Evolutionary conservation across 2,888 invertebrate species (phyloP).

Genomic region (Leuctra nigra): DNA sequence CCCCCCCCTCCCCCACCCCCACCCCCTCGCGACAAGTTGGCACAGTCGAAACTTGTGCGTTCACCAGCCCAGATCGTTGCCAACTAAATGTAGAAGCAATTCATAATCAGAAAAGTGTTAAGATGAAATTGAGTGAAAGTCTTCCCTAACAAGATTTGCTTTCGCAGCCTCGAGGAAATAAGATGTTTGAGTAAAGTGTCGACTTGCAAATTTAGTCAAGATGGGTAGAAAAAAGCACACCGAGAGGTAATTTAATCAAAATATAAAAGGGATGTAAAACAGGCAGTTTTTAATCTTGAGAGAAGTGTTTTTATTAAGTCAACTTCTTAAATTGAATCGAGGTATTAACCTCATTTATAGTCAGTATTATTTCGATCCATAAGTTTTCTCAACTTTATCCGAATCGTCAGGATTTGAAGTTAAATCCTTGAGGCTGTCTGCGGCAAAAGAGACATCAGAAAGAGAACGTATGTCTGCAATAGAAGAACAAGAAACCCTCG

Average conservation of each 20-base stretch:
- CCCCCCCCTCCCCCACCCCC: constrained; percentile 7
- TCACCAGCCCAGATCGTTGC: constrained; percentile 26
- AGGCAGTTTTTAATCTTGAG: too few species aligned
- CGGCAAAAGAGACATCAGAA: too few species aligned
- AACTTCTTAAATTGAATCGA: too few species aligned
- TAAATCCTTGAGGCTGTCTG: too few species aligned
- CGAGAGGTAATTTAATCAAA: neutral
- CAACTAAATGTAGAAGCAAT: constrained; percentile 42
- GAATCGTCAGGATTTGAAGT: too few species aligned
- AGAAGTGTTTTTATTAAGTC: too few species aligned
- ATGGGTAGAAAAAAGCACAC: neutral
- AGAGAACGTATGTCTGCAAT: too few species aligned
- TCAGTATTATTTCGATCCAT: too few species aligned
- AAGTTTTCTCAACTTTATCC: too few species aligned
- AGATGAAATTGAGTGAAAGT: constrained; percentile 41
- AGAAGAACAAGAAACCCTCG: neutral
- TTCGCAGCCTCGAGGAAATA: neutral
- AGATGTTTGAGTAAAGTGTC: constrained; percentile 1
- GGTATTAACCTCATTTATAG: too few species aligned
- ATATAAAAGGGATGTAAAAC: neutral
- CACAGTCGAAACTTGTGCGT: constrained; percentile 20
- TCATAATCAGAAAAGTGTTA: constrained; percentile 41
- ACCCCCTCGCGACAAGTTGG: constrained; percentile 5
- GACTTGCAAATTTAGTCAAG: neutral
- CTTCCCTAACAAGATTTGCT: constrained; percentile 20